These are phyloP conservation scores for Yponomeuta malinellus DNA, from an alignment of 2,888 invertebrate genomes.

Conservation along the genomic window DNA sequence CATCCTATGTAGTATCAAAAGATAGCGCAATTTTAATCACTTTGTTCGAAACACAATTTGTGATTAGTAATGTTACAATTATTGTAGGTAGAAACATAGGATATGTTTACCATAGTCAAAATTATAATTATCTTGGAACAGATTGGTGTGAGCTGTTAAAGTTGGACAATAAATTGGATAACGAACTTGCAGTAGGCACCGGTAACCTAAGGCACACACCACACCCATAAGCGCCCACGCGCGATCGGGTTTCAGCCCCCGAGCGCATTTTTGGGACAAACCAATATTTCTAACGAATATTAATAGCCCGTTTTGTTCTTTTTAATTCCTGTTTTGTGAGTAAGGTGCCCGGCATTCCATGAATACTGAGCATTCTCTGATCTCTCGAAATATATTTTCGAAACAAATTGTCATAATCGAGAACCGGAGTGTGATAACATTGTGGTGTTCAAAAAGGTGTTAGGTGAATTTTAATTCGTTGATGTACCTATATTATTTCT, in stretches of 20 bases:
- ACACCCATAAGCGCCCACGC: conserved; percentile 47
- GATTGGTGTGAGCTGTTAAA: background rate
- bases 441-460: background rate
- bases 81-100: no score
- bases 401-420: background rate
- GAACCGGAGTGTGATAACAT: background rate
- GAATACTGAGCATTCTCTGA: conserved; percentile 44
- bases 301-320: conserved; percentile 63
- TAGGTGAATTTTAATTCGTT: conserved; percentile 3
- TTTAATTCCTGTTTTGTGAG: conserved; percentile 48
- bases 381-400: conserved; percentile 20
- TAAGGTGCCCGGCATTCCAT: conserved; percentile 49
- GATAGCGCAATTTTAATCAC: no score
- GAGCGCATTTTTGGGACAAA: conserved; percentile 73
- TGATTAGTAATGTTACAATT: no score
- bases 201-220: conserved; percentile 4
- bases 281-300: conserved; percentile 75
- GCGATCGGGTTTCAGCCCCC: conserved; percentile 65
- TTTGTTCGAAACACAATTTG: no score
- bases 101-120: background rate
- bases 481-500: background rate
- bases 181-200: conserved; percentile 6
- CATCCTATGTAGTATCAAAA: no score
- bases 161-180: conserved; percentile 14
- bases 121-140: background rate